phyloP scores from a whole-genome alignment of 2,113 vertebrate species.

The Dermatemys mawii region DNA sequence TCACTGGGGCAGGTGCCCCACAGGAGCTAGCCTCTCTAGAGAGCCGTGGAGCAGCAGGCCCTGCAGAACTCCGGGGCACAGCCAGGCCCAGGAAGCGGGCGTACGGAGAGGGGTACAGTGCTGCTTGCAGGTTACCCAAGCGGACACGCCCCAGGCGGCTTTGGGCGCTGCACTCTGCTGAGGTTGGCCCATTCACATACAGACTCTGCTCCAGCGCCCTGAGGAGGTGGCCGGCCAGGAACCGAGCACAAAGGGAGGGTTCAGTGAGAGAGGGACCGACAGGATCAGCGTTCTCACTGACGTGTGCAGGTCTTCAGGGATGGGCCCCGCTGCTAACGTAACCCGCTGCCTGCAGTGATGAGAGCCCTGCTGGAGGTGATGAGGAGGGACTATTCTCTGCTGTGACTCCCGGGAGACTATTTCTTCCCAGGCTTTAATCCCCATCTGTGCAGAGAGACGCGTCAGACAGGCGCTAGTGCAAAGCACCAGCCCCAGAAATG shows the following conservation, averaged over 20 bases:
- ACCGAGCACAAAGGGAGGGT: not conserved
- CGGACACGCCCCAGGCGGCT: not conserved
- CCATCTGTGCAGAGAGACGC: not conserved
- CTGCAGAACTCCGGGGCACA: conserved; percentile 18
- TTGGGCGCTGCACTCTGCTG: not conserved
- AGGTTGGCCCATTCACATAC: not conserved
- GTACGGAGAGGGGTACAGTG: not conserved
- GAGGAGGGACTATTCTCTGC: not conserved
- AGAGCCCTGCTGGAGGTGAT: not conserved
- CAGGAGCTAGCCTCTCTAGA: not conserved
- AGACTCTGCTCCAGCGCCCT: not conserved
- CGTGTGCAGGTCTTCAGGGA: not conserved
- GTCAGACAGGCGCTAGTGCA: not conserved
- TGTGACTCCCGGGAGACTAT: not conserved
- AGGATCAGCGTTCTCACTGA: not conserved
- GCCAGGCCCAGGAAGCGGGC: not conserved
- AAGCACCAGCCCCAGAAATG: conserved; percentile 21
- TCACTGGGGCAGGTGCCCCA: not conserved
- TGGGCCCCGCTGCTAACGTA: not conserved
- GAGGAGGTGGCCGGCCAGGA: not conserved
- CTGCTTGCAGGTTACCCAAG: not conserved
- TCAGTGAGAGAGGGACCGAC: not conserved
- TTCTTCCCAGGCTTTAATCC: not conserved
- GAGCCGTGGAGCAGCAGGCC: not conserved
- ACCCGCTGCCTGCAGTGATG: not conserved